These are phyloP conservation scores for Pithys albifrons DNA, from an alignment of 2,113 vertebrate species.

Conservation along the genomic window DNA sequence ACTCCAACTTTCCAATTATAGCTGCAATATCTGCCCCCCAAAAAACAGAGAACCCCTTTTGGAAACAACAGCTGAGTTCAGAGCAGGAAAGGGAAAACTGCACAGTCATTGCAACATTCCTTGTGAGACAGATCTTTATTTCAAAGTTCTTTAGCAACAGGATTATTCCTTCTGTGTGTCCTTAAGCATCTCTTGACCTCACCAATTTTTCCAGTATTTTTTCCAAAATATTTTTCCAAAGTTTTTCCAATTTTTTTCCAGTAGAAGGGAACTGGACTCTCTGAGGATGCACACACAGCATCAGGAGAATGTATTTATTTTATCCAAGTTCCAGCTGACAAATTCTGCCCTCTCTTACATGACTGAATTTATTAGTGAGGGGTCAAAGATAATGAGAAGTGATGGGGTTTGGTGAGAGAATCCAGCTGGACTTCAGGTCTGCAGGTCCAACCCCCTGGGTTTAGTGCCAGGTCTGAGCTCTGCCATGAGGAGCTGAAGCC, in stretches of 20 bases:
- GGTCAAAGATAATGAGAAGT: background rate
- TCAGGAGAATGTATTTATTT: background rate
- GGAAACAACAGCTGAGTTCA: background rate
- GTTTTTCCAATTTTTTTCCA: too few relatives aligned
- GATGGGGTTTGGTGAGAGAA: slow-evolving; percentile 1
- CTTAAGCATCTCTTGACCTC: background rate
- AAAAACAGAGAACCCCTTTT: background rate
- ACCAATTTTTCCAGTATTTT: background rate
- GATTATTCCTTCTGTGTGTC: background rate
- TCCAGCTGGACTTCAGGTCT: background rate
- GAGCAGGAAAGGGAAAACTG: background rate
- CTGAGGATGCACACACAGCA: background rate
- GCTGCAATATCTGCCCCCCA: background rate
- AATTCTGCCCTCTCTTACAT: background rate
- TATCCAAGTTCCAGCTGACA: background rate
- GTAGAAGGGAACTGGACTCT: background rate
- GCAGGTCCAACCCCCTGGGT: background rate
- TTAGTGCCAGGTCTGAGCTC: background rate
- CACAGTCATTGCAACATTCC: background rate
- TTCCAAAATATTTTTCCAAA: too few relatives aligned
- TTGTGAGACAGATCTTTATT: background rate
- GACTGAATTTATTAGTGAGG: background rate
- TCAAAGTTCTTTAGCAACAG: background rate
- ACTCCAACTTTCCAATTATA: background rate
- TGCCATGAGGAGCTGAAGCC: fast-evolving